A percentile compares a stretch with the other conserved stretches of the same genome.
Conservation (phyloP, 2,888 invertebrate species). For the Heliconius cydno region DNA sequence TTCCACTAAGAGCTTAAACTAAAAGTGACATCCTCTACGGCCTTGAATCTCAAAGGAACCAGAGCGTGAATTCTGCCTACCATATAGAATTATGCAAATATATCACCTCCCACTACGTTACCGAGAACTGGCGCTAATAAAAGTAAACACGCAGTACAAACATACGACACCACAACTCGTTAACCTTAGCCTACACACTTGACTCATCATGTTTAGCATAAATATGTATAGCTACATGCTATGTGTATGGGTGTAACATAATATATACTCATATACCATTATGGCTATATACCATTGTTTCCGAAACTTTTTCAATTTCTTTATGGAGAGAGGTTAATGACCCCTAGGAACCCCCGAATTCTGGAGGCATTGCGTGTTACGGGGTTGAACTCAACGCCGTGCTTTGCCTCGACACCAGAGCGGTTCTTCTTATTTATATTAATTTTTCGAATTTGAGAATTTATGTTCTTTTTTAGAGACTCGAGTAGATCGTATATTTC, state of each 20-base stretch:
- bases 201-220: slow-evolving; percentile 42
- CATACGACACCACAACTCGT: slow-evolving; percentile 29
- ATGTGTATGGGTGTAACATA: not conserved
- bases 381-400: no score
- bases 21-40: not conserved
- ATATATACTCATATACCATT: no score
- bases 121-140: slow-evolving; percentile 25
- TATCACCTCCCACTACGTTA: slow-evolving; percentile 1
- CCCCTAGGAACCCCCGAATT: no score
- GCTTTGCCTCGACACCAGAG: no score
- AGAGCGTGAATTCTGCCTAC: slow-evolving; percentile 12
- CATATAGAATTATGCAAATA: slow-evolving; percentile 6
- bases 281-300: no score
- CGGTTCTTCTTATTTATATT: no score
- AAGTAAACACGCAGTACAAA: slow-evolving; percentile 26
- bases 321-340: no score
- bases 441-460: no score
- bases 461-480: no score
- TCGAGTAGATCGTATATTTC: no score
- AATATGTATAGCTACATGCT: slow-evolving; percentile 23
- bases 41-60: slow-evolving; percentile 18
- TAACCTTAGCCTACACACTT: slow-evolving; percentile 42
- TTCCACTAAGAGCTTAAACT: not conserved
- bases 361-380: no score
- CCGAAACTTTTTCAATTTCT: no score